Evolutionary conservation across 2,797 vertebrate genomes (phyloP), one percentile per base, ranked within the genome.

Genomic region (Amazona finschi): DNA sequence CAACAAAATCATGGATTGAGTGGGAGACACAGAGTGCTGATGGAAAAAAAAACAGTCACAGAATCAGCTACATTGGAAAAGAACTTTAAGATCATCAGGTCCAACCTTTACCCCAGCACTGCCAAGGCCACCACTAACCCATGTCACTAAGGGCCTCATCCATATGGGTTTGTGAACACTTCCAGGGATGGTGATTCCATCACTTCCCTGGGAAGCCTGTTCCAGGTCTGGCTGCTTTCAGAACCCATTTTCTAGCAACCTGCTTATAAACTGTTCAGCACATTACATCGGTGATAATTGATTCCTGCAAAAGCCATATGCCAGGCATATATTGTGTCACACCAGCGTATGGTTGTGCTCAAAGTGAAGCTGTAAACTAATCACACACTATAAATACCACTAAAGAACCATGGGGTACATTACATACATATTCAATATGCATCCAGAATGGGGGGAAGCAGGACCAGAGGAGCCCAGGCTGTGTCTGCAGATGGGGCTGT

Each of bases 281-380:
- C 30, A 1, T 33, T 6, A 25, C 33, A 2, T 0, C 0, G 1
- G 69, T 28, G 49, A 30, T 17, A 46, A 83, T 0, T 6, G 52
- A 71, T 64, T 83, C 28, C 61, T 61, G 72, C 43, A 50, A n/a
- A 61, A 49, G 0, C 19, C 50, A 6, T 1, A 7, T 6, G 33
- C n/a, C n/a, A 46, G 66, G 33, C 11, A 17, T 13, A 52, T 4
- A 15, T 11, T 18, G 80, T 25, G 38, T 60, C 86, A 81, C 41
- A 28, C 61, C 79, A 20, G 8, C 0, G 1, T 1, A 66, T 18
- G 58, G 38, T 24, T 58, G 20, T 9, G 75, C 61, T 73, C 41
- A 28, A 19, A 57, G 55, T 19, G 47, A 50, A 69, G 30, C 49
- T 53, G 58, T n/a, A 44, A 58, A 5, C 36, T 58, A 28, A 70